Evolutionary conservation across 2,888 invertebrate species (phyloP).

Genomic region (Cheiracanthium punctorium): DNA sequence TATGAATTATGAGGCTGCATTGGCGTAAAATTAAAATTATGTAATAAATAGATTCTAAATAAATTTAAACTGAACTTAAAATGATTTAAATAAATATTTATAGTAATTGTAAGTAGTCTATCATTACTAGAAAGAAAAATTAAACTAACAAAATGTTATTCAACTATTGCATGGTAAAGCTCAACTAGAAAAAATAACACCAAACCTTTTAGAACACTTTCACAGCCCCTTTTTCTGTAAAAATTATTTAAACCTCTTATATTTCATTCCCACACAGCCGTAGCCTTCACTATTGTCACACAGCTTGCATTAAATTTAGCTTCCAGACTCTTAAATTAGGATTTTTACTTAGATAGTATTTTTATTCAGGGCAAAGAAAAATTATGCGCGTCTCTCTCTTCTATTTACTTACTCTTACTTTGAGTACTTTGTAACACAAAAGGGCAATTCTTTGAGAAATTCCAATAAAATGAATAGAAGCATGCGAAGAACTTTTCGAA

Average conservation of each 20-base stretch:
- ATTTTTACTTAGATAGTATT: constrained; percentile 37
- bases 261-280: not conserved
- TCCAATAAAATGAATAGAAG: constrained; percentile 28
- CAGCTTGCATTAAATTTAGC: constrained; percentile 3
- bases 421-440: constrained; percentile 29
- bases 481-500: not conserved
- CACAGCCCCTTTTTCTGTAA: not conserved
- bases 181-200: not conserved
- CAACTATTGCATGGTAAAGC: no score
- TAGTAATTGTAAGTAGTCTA: no score
- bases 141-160: no score
- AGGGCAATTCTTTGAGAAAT: constrained; percentile 17
- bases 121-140: no score
- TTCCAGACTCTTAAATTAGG: constrained; percentile 20
- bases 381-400: not conserved
- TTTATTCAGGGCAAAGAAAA: constrained; percentile 14
- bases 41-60: no score
- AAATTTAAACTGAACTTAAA: no score
- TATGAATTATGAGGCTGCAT: no score
- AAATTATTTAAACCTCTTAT: not conserved
- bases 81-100: no score
- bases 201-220: not conserved
- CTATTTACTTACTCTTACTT: not conserved
- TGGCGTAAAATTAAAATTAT: no score
- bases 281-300: not conserved